phyloP scores from a whole-genome alignment of 1,140 invertebrate genomes.

The Drosophila malerkotliana region DNA sequence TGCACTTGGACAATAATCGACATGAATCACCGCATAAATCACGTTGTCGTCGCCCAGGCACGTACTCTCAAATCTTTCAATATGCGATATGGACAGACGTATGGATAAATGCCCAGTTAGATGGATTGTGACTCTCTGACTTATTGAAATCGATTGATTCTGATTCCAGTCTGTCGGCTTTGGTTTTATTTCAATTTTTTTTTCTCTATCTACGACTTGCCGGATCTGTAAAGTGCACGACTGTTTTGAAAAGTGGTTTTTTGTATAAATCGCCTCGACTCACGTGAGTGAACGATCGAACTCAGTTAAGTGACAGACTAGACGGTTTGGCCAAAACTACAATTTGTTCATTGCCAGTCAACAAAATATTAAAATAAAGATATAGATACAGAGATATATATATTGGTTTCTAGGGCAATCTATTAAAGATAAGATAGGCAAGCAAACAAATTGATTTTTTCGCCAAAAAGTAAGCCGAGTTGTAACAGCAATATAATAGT shows the following conservation, averaged over 20 bases:
- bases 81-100: constrained; percentile 16
- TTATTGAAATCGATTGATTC: constrained; percentile 70
- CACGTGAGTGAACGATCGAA: constrained; percentile 67
- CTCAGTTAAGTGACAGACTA: constrained; percentile 56
- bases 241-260: constrained; percentile 71
- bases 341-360: constrained; percentile 68
- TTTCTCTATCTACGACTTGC: constrained; percentile 13
- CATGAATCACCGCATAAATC: constrained; percentile 67
- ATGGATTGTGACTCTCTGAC: constrained; percentile 30
- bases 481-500: too few species aligned
- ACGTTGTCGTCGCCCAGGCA: constrained; percentile 52
- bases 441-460: constrained; percentile 12
- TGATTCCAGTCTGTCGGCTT: constrained; percentile 37
- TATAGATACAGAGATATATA: background rate
- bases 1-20: constrained; percentile 23
- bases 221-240: constrained; percentile 57
- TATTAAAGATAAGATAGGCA: constrained; percentile 40
- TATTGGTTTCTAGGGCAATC: constrained; percentile 21
- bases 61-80: constrained; percentile 54
- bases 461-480: background rate
- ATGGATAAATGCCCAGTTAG: constrained; percentile 15
- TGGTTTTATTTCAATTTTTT: background rate
- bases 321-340: constrained; percentile 54
- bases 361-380: background rate
- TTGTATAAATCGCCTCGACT: constrained; percentile 1